Percentiles rank a stretch among this genome's conserved stretches.
These are phyloP conservation scores for Amitus sp. DNA, from an alignment of 2,888 invertebrate species.

Conservation along the genomic window DNA sequence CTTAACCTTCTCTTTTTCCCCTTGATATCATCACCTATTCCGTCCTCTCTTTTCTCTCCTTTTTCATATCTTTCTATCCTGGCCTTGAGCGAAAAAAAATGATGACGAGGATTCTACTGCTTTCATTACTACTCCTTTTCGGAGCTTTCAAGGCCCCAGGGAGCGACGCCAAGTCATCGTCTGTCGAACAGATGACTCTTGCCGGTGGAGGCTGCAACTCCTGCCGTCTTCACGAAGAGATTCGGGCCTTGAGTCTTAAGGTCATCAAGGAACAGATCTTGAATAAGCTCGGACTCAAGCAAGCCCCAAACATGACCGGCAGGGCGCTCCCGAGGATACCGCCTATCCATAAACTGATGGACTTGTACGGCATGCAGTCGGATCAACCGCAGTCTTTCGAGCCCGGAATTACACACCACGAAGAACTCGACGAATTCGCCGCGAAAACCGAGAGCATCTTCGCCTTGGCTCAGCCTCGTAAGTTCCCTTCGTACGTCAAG, in stretches of 20 bases:
- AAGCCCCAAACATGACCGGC: constrained; percentile 72
- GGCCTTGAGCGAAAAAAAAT: constrained; percentile 50
- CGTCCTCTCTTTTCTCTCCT: too few relatives aligned
- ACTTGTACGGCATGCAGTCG: constrained; percentile 66
- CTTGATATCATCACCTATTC: background rate
- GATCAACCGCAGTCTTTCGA: constrained; percentile 62
- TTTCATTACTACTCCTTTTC: constrained; percentile 56
- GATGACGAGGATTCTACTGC: constrained; percentile 56
- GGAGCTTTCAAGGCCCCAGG: constrained; percentile 57
- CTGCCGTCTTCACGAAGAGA: constrained; percentile 70
- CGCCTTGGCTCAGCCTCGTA: constrained; percentile 67
- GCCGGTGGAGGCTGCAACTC: constrained; percentile 66
- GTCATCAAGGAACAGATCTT: constrained; percentile 72
- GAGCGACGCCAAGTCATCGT: constrained; percentile 37
- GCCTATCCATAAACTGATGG: constrained; percentile 64
- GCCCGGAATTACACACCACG: constrained; percentile 63
- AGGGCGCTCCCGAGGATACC: constrained; percentile 70
- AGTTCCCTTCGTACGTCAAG: too few relatives aligned
- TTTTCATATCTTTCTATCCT: too few relatives aligned
- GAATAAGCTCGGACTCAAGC: constrained; percentile 69
- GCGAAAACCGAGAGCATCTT: constrained; percentile 67
- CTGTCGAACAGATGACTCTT: constrained; percentile 37
- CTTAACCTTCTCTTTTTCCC: background rate
- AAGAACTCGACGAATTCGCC: constrained; percentile 66
- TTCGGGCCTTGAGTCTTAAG: constrained; percentile 69